Evolutionary conservation across 2,888 invertebrate species (phyloP), one percentile per base, ranked within the genome.

Genomic region (Ptychoptera albimana): DNA sequence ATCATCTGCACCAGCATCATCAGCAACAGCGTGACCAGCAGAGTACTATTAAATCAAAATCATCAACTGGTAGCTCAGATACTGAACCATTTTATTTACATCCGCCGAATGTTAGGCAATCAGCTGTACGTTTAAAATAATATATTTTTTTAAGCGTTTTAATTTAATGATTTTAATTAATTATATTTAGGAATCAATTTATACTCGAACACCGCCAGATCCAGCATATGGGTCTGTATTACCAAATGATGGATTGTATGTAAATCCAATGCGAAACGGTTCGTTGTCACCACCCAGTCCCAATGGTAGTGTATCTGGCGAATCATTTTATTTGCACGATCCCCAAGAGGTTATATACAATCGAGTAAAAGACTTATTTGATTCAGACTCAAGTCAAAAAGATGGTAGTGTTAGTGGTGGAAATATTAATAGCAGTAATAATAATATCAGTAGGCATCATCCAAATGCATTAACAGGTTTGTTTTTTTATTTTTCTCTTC

Each of bases 281-380:
- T 64, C 73, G 64, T 67, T 53, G 63, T 72, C 63, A 61, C 74
- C 64, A 59, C 60, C 65, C 34, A 74, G 59, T 64, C 72, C 70
- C 43, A 73, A 69, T 40, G 76, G 71, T 49, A 72, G 73, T 55
- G 61, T 68, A 43, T 65, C 65, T 8, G 71, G 72, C n/a, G 79
- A 79, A 55, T 77, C 82, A 7, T 91, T 89, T 70, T 91, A 85
- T 60, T 71, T 91, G 43, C 89, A 89, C 66, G 81, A 81, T 56
- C 82, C 82, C 0, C 80, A 83, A 46, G 82, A 84, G 52, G 70
- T 85, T 37, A 75, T 78, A 49, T 87, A 88, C 64, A 86, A 87
- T 60, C 74, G 87, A 43, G 86, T 89, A 41, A 75, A 85, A 43
- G 85, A 86, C 58, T 69, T 89, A 49, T 89, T 89, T 65, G 79